Conservation (phyloP, 2,888 invertebrate species). For the Eudemis profundana region DNA sequence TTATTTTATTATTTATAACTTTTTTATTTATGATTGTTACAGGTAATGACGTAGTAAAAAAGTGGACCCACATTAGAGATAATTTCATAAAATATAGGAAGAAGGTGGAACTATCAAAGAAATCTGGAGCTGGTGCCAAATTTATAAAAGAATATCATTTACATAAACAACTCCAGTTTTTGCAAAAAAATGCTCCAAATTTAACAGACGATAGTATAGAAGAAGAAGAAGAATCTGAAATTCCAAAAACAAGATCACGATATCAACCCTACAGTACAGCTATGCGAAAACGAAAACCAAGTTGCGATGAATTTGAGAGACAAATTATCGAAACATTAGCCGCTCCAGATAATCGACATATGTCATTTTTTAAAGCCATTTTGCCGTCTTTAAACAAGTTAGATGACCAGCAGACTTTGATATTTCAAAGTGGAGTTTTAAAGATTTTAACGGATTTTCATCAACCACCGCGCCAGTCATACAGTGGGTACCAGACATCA, state of each 20-base stretch:
- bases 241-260: neutral
- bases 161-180: neutral
- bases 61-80: neutral
- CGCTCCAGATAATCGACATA: neutral
- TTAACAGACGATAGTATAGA: conserved; percentile 2
- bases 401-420: no score
- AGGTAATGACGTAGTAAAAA: neutral
- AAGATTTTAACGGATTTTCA: neutral
- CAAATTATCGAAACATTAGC: no score
- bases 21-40: no score
- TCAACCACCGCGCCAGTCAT: neutral
- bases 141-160: conserved; percentile 3
- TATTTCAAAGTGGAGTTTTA: neutral
- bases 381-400: conserved; percentile 1
- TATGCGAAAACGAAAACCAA: neutral
- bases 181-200: neutral
- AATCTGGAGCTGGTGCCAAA: neutral
- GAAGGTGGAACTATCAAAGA: neutral
- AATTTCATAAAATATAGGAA: neutral
- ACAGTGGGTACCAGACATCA: conserved; percentile 2
- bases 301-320: neutral
- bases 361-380: conserved; percentile 4
- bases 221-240: conserved; percentile 1
- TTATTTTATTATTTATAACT: no score
- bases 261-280: no score